Base-by-base conservation (phyloP, 2,888 invertebrate species). In the Tinea pellionella region DNA sequence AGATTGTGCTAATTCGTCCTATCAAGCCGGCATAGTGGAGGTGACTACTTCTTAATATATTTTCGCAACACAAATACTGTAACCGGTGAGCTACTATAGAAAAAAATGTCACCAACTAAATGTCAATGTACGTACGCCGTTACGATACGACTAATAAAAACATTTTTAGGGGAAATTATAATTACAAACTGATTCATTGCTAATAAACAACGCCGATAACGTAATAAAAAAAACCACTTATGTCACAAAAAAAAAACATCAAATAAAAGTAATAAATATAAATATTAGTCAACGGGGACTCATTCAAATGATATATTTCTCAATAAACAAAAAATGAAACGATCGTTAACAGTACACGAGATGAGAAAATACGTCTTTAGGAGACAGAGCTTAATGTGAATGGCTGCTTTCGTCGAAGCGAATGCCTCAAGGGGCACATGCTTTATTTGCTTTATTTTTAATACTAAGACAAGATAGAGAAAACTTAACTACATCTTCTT, bases 201-300 rank as follows among this genome's bases (percentile, higher is more conserved):
- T n/a, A n/a, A n/a, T n/a, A n/a, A n/a, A n/a, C n/a, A n/a, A n/a
- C n/a, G n/a, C n/a, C n/a, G n/a, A n/a, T n/a, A n/a, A n/a, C n/a
- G n/a, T n/a, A n/a, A n/a, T n/a, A n/a, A n/a, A n/a, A n/a, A n/a
- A n/a, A n/a, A n/a, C 24, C 6, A 24, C 6, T 6, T 9, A 9
- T 37, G 37, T 9, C 37, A 37, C 37, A 9, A 2, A 37, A 37
- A 37, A 37, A 37, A 6, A 37, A 12, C 37, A 37, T 37, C 37
- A 2, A 47, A 47, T 47, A 47, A 47, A 47, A 16, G 47, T 16
- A 60, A 43, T 61, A 47, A 53, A 51, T 58, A 47, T 60, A 29
- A 41, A 53, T 61, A 63, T 63, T 61, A 61, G 61, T 61, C 61
- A 61, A 61, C 61, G 56, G 62, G 59, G 61, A 37, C 59, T 47